Evolutionary conservation across 1,140 invertebrate genomes (phyloP).

Genomic region (Lasioglossum albipes): DNA sequence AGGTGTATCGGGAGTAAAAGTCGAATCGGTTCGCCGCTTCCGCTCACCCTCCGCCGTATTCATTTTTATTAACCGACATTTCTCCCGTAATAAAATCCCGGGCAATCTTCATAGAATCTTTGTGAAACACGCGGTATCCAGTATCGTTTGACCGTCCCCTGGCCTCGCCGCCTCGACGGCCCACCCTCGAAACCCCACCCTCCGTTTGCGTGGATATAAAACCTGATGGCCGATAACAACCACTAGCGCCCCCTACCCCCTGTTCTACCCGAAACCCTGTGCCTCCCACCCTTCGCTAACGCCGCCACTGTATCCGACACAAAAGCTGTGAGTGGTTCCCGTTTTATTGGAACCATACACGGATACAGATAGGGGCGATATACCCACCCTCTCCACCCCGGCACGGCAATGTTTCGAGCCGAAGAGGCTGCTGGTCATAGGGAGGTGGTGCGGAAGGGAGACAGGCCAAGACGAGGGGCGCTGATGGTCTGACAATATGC

Average conservation of each 20-base stretch:
- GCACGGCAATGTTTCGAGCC: slow-evolving; percentile 31
- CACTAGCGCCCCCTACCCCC: slow-evolving; percentile 70
- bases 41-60: slow-evolving; percentile 68
- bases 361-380: slow-evolving; percentile 73
- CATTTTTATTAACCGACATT: slow-evolving; percentile 81
- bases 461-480: slow-evolving; percentile 47
- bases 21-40: slow-evolving; percentile 1
- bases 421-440: slow-evolving; percentile 43
- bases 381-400: slow-evolving; percentile 27
- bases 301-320: slow-evolving; percentile 76
- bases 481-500: slow-evolving; percentile 74
- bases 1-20: slow-evolving; percentile 51
- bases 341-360: slow-evolving; percentile 80
- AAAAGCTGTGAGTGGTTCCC: slow-evolving; percentile 80
- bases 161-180: slow-evolving; percentile 26
- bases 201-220: slow-evolving; percentile 76
- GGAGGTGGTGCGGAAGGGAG: slow-evolving; percentile 27
- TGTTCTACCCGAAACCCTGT: neutral
- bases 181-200: slow-evolving; percentile 48
- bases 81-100: slow-evolving; percentile 80
- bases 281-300: slow-evolving; percentile 24
- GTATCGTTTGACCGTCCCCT: slow-evolving; percentile 72
- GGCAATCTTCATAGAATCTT: slow-evolving; percentile 81
- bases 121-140: slow-evolving; percentile 80
- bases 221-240: slow-evolving; percentile 81